Conservation (phyloP, 2,888 invertebrate genomes). For the Seira musarum region DNA sequence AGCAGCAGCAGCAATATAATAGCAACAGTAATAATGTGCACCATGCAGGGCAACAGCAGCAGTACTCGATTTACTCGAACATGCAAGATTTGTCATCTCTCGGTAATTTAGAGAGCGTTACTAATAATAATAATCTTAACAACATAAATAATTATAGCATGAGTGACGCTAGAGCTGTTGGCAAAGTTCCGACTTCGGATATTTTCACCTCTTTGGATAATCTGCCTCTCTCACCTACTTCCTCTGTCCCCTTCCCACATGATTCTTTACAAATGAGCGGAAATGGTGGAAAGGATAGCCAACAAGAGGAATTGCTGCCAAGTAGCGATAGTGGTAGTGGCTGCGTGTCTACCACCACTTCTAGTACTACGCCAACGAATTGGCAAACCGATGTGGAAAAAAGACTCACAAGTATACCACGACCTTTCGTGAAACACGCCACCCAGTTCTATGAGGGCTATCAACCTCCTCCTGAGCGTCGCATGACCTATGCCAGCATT, state of each 20-base stretch:
- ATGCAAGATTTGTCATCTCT: constrained; percentile 50
- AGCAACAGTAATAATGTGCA: too few species aligned
- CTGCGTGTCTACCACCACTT: background rate
- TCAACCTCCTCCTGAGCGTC: constrained; percentile 57
- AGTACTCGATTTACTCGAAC: constrained; percentile 36
- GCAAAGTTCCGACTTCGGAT: constrained; percentile 48
- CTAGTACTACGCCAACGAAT: constrained; percentile 19
- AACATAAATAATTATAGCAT: constrained; percentile 29
- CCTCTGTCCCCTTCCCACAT: constrained; percentile 43
- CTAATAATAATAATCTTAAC: constrained; percentile 9
- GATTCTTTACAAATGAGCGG: constrained; percentile 16
- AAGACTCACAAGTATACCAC: constrained; percentile 60
- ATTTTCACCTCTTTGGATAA: constrained; percentile 17
- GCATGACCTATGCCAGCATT: constrained; percentile 63
- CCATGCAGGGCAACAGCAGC: background rate
- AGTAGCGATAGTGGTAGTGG: constrained; percentile 20
- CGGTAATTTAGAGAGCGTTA: constrained; percentile 23
- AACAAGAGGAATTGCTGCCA: constrained; percentile 41
- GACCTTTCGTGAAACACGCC: constrained; percentile 50
- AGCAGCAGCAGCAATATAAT: background rate
- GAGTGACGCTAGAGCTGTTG: constrained; percentile 49
- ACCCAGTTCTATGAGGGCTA: constrained; percentile 50
- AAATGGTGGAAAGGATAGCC: constrained; percentile 28
- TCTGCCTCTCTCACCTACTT: constrained; percentile 46
- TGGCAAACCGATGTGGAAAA: constrained; percentile 65